Evolutionary conservation across 2,113 vertebrate genomes (phyloP).

Genomic region (Puffinus mauretanicus): DNA sequence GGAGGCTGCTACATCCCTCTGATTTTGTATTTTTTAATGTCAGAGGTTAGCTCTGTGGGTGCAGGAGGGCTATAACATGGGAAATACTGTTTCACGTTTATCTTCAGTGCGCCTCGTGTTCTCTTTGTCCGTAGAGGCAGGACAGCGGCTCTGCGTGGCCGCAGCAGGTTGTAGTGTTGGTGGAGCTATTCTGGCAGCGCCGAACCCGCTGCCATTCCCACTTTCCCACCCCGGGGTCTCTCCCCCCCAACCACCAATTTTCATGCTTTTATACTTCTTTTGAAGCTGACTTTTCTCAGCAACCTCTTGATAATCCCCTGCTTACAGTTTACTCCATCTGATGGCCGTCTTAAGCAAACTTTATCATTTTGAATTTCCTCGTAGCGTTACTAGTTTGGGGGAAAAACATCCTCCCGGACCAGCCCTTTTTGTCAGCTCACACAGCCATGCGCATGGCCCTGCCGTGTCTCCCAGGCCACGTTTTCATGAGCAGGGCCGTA

Average conservation of each 20-base stretch:
- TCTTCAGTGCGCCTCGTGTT: not conserved
- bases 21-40: accelerated
- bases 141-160: not conserved
- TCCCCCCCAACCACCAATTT: accelerated
- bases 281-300: not conserved
- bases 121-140: not conserved
- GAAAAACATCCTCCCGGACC: accelerated
- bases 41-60: not conserved
- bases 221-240: not conserved
- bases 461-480: not conserved
- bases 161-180: not conserved
- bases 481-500: not conserved
- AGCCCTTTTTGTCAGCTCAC: not conserved
- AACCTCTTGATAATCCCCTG: not conserved
- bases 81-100: accelerated
- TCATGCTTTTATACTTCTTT: not conserved
- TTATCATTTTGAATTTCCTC: accelerated
- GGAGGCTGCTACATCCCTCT: accelerated
- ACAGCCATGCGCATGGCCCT: accelerated
- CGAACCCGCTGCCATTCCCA: not conserved
- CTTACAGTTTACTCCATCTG: not conserved
- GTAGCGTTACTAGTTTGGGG: accelerated
- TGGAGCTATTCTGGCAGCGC: not conserved
- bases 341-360: not conserved
- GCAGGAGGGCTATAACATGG: not conserved